Base-by-base conservation (phyloP, 2,113 vertebrate genomes). In the Cariama cristata region DNA sequence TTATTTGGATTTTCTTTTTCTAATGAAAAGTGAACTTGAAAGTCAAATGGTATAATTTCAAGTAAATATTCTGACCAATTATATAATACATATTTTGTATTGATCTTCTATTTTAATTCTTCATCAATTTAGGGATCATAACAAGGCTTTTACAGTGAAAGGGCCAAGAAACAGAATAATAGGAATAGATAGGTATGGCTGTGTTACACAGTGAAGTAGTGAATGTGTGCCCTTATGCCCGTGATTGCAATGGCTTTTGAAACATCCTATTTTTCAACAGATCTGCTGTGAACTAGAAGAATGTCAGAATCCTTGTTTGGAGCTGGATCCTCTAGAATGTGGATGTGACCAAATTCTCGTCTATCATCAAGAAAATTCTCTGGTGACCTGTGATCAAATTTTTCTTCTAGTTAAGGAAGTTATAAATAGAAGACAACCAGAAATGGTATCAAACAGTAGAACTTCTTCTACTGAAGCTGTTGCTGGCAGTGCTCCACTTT, bases 391-490 rank as follows among this genome's bases (percentile, higher is more conserved):
- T 97, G 98, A 99, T 88, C 98, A 99, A 89, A 98, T 99, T 91
- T 87, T 98, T 92, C 95, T 97, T 40, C 92, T 99, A 22, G 95
- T 99, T 84, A 99, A 99, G 94, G 98, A 99, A 93, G 98, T 99
- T 95, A 96, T 99, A 56, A 98, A 98, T 52, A 98, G 98, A 81
- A 98, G 98, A 59, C 98, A 98, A 87, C 97, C 98, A 32, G 98
- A 99, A 93, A 98, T 99, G 96, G 97, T 91, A 63, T 98, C 99
- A 80, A 99, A 99, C 94, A 99, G 99, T 83, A 98, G 99, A 97
- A 99, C 99, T 1, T 99, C 99, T 47, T 99, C 99, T 77, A 99
- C 99, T 11, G 99, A 99, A 95, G 99, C 99, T 6, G 99, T 99
- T 92, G 99, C 99, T 58, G 99, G 99, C 91, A 99, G 99, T 12